These are phyloP conservation scores for Callipepla californica DNA, from an alignment of 2,113 vertebrate genomes.

Conservation along the genomic window DNA sequence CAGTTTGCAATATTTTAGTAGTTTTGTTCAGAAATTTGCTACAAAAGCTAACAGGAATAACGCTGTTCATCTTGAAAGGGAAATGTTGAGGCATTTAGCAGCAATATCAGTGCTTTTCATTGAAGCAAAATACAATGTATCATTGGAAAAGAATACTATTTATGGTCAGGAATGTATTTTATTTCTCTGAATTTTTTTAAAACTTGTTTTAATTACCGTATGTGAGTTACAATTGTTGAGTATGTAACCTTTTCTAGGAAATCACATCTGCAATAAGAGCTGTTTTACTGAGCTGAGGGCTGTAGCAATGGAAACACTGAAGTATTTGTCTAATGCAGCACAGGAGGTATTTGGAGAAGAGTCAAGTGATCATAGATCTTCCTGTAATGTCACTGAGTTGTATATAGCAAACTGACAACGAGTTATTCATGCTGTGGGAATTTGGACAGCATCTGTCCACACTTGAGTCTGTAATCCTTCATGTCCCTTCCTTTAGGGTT, in stretches of 20 bases:
- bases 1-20: neutral
- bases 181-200: neutral
- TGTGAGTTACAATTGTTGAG: neutral
- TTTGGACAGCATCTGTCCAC: neutral
- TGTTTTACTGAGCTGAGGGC: neutral
- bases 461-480: neutral
- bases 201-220: neutral
- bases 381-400: neutral
- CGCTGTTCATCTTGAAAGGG: neutral
- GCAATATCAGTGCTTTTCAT: neutral
- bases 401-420: neutral
- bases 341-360: neutral
- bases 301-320: neutral
- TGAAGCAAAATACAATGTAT: neutral
- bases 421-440: neutral
- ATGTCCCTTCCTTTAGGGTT: neutral
- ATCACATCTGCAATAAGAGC: neutral
- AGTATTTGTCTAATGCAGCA: rapidly evolving
- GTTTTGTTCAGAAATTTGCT: neutral
- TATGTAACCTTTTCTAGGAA: neutral
- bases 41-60: neutral
- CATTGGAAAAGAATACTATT: neutral
- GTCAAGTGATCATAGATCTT: neutral
- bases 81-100: neutral
- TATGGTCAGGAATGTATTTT: neutral